These are phyloP conservation scores for Ophioninae sp. DNA, from an alignment of 2,888 invertebrate genomes.

Conservation along the genomic window DNA sequence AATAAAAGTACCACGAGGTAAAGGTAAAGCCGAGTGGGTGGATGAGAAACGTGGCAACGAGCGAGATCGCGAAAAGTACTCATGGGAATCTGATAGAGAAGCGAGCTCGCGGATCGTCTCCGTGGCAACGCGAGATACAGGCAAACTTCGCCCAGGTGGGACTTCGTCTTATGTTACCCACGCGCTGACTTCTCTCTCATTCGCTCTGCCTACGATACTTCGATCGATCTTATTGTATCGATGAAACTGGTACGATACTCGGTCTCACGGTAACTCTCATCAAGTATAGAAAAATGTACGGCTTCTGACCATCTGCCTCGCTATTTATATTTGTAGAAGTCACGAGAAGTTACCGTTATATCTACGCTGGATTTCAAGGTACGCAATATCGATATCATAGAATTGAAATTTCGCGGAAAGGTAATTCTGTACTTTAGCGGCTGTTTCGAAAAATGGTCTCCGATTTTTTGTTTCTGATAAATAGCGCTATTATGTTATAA, in stretches of 20 bases:
- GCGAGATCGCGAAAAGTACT: conserved; percentile 53
- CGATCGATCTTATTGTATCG: conserved; percentile 16
- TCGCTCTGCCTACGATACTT: not conserved
- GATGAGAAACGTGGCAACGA: conserved; percentile 40
- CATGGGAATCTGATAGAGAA: conserved; percentile 68
- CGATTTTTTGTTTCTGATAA: too few species aligned
- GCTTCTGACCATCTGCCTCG: too few species aligned
- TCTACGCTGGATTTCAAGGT: too few species aligned
- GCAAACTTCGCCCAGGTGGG: conserved; percentile 49
- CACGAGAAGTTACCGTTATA: too few species aligned
- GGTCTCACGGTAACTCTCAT: not conserved
- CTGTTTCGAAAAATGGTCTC: too few species aligned
- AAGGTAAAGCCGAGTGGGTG: not conserved
- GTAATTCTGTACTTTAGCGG: too few species aligned
- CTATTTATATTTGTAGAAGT: too few species aligned
- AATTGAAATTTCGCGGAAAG: too few species aligned
- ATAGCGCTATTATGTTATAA: too few species aligned
- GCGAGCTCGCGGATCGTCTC: conserved; percentile 65
- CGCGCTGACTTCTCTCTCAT: conserved; percentile 20
- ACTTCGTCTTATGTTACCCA: conserved; percentile 19
- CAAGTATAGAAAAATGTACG: not conserved
- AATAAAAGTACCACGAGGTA: conserved; percentile 23
- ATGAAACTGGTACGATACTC: not conserved
- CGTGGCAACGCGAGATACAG: conserved; percentile 70
- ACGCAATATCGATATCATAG: too few species aligned